These are phyloP conservation scores for Teleogryllus occipitalis DNA, from an alignment of 1,140 invertebrate genomes.

Conservation along the genomic window DNA sequence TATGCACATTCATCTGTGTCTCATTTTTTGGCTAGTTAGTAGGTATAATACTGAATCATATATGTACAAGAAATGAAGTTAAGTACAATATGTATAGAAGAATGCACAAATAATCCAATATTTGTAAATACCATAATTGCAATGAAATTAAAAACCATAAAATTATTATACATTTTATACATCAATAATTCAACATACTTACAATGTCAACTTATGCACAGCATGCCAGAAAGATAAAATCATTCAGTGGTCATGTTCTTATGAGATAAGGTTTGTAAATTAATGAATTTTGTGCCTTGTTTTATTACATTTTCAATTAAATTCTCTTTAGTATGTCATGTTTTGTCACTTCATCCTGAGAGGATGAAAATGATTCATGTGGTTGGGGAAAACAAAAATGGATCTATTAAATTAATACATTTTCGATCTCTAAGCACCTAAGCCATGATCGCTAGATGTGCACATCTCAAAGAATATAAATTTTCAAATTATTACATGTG, in stretches of 20 bases:
- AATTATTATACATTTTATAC: slow-evolving; percentile 6
- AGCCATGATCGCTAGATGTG: no score
- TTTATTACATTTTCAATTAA: not conserved
- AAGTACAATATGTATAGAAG: slow-evolving; percentile 2
- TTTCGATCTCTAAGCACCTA: no score
- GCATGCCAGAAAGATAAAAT: not conserved
- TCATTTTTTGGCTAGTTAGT: slow-evolving; percentile 1
- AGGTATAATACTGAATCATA: slow-evolving; percentile 1
- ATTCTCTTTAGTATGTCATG: no score
- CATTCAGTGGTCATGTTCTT: not conserved
- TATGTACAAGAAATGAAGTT: not conserved
- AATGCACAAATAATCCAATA: slow-evolving; percentile 1
- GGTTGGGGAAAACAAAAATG: no score
- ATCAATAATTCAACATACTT: not conserved
- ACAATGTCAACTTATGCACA: not conserved
- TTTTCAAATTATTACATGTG: not conserved
- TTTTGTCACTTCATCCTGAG: no score
- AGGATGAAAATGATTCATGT: no score
- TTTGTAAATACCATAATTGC: not conserved
- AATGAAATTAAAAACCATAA: not conserved
- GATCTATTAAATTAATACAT: no score
- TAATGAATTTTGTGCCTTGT: not conserved
- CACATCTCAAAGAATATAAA: no score
- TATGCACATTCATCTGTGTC: not conserved
- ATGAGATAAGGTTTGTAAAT: not conserved